Evolutionary conservation across 2,113 vertebrate species (phyloP).

Genomic region (Pandion haliaetus): DNA sequence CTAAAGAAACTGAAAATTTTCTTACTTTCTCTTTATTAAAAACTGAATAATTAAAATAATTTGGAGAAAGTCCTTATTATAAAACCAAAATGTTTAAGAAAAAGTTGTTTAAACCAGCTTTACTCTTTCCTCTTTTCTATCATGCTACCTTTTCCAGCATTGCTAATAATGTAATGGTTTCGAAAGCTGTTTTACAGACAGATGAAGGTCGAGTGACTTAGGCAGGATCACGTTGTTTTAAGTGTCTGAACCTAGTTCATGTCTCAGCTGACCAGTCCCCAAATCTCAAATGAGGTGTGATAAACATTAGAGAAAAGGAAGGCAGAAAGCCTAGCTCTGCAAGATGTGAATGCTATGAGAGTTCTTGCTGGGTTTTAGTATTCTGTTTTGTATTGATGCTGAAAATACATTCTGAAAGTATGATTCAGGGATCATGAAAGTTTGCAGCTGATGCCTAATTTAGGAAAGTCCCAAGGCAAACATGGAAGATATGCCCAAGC

Average conservation of each 20-base stretch:
- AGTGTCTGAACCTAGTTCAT: fast-evolving
- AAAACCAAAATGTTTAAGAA: fast-evolving
- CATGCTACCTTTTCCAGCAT: fast-evolving
- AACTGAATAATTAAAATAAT: neutral
- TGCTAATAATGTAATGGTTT: fast-evolving
- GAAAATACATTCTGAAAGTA: neutral
- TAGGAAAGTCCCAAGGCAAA: too few relatives aligned
- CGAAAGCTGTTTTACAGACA: neutral
- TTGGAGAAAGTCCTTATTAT: neutral
- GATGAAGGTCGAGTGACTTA: neutral
- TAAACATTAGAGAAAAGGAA: neutral
- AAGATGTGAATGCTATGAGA: fast-evolving
- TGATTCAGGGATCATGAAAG: fast-evolving
- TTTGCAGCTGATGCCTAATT: too few relatives aligned
- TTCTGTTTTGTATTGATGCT: neutral
- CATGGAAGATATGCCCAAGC: neutral
- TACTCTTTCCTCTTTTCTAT: neutral
- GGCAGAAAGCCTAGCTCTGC: neutral
- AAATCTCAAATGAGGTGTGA: fast-evolving
- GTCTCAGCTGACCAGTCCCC: neutral
- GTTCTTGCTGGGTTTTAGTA: fast-evolving
- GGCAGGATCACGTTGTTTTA: fast-evolving
- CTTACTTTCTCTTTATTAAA: neutral
- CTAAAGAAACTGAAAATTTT: neutral
- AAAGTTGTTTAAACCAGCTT: neutral